Base-by-base conservation (phyloP, 2,888 invertebrate genomes). In the Drosophila fungiperda region DNA sequence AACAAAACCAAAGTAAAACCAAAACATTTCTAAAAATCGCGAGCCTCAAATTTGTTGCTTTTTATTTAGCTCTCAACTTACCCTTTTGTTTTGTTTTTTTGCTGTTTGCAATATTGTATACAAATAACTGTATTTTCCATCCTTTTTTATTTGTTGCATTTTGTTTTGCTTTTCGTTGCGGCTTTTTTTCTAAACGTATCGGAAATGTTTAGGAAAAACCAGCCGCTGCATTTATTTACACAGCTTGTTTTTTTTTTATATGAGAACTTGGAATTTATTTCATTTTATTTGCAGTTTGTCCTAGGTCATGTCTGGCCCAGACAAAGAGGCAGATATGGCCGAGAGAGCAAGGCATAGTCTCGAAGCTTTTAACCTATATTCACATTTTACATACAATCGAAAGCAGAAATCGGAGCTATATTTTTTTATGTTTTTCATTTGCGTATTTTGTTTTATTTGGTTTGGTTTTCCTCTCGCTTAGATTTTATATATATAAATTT, bases 11-110 rank as follows among this genome's bases (percentile, higher is more conserved):
- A 62, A 72, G 36, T 29, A 50, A 36, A 74, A 82, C 62, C 76
- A 80, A 83, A 74, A 66, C 67, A 72, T 63, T 90, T 89, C 85
- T 90, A 86, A 85, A 90, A 81, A 63, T 87, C 87, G 87, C 87
- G 87, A 87, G 73, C 68, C 26, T 49, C 57, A 68, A 40, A 68
- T 83, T 89, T 77, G 69, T 72, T 83, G 62, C 71, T 63, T 83
- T 78, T 68, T 74, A 71, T 68, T 67, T 73, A 45, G 67, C 53
- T 40, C 8, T 67, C 59, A 49, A n/a, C 63, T 61, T 48, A 57
- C 57, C 50, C 59, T 59, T 38, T 33, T 69, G 54, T 57, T 64
- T 62, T 59, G 11, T n/a, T 55, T 49, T 26, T 50, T 65, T 50
- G 55, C 54, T 54, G 40, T 65, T 23, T 67, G 61, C 73, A 62